These are phyloP conservation scores for Ennomos quercinarius DNA, from an alignment of 2,888 invertebrate species.

Conservation along the genomic window DNA sequence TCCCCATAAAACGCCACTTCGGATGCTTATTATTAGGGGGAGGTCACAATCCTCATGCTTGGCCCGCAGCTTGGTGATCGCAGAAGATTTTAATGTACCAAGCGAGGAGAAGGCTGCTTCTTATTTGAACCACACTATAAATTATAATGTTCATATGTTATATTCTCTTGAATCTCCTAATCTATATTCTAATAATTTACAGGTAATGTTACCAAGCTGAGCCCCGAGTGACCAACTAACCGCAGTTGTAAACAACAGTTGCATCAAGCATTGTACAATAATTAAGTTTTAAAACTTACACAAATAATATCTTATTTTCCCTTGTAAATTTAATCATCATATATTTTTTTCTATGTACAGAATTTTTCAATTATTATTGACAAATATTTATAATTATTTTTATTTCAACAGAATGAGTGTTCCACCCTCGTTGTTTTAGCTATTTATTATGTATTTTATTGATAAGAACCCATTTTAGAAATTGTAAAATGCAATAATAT, in stretches of 20 bases:
- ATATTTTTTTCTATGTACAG: slow-evolving; percentile 60
- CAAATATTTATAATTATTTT: slow-evolving; percentile 41
- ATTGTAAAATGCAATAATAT: slow-evolving; percentile 44
- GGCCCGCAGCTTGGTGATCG: too few relatives aligned
- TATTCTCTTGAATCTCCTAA: too few relatives aligned
- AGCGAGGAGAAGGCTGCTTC: too few relatives aligned
- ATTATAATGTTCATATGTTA: too few relatives aligned
- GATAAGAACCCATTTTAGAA: slow-evolving; percentile 55
- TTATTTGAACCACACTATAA: too few relatives aligned
- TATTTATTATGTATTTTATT: slow-evolving; percentile 45
- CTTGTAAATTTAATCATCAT: slow-evolving; percentile 40
- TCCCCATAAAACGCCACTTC: too few relatives aligned
- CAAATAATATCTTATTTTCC: slow-evolving; percentile 32
- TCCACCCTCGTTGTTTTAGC: slow-evolving; percentile 42
- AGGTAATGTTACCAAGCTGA: slow-evolving; percentile 68
- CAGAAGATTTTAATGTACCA: too few relatives aligned
- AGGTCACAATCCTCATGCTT: too few relatives aligned
- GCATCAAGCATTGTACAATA: slow-evolving; percentile 63
- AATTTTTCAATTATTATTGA: slow-evolving; percentile 48
- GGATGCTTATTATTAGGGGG: too few relatives aligned
- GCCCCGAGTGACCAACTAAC: slow-evolving; percentile 51
- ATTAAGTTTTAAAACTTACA: slow-evolving; percentile 44
- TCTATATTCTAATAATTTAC: slow-evolving; percentile 39
- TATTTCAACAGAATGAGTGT: slow-evolving; percentile 31
- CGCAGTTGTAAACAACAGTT: slow-evolving; percentile 57